phyloP scores from a whole-genome alignment of 1,140 invertebrate genomes.

The Eriosoma lanigerum region DNA sequence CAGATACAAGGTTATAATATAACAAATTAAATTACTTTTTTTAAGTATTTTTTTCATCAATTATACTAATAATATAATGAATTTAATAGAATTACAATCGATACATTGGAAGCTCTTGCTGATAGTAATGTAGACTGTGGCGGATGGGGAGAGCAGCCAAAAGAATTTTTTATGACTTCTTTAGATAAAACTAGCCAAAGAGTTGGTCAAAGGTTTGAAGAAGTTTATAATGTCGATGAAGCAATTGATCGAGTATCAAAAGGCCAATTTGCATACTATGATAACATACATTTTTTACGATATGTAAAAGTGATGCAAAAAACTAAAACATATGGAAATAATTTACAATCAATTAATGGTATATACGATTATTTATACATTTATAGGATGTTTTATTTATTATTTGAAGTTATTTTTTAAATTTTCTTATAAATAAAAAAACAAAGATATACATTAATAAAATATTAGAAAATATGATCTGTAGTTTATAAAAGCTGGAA shows the following conservation, averaged over 20 bases:
- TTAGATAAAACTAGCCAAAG: constrained; percentile 63
- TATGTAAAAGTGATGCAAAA: constrained; percentile 62
- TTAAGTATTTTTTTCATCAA: background rate
- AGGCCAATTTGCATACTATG: constrained; percentile 76
- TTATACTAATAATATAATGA: background rate
- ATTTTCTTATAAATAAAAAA: too few relatives aligned
- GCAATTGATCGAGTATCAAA: constrained; percentile 64
- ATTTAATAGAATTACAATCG: constrained; percentile 69
- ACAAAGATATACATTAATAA: too few relatives aligned
- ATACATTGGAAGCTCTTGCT: constrained; percentile 69
- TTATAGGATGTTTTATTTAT: too few relatives aligned
- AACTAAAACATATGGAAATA: constrained; percentile 13
- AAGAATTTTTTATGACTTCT: constrained; percentile 70
- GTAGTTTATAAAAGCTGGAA: too few relatives aligned
- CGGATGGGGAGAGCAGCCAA: constrained; percentile 70
- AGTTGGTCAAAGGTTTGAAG: constrained; percentile 69
- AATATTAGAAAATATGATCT: too few relatives aligned
- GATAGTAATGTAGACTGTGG: constrained; percentile 64
- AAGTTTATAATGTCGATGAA: constrained; percentile 55
- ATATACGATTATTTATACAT: background rate
- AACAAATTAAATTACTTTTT: too few relatives aligned
- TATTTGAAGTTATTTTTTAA: too few relatives aligned
- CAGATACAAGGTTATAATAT: constrained; percentile 65
- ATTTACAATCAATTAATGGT: constrained; percentile 12
- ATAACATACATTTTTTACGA: constrained; percentile 73